Conservation (phyloP, 2,113 vertebrate species). For the Otis tarda region DNA sequence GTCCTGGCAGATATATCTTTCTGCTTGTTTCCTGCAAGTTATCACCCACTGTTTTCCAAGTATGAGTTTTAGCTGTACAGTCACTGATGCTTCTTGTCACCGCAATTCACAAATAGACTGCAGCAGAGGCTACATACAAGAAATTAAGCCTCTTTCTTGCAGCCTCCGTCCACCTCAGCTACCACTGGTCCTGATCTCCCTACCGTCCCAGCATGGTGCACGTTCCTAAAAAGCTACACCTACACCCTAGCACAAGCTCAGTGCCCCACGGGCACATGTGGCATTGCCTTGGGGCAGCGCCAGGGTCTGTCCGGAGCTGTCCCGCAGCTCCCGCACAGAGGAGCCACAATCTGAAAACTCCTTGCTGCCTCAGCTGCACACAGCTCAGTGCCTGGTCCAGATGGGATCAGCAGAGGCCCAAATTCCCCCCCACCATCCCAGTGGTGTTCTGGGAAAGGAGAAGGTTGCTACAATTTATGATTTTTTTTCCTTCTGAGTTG, state of each 20-base stretch:
- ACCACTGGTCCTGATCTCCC: rapidly evolving
- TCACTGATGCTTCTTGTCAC: background rate
- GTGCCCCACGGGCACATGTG: rapidly evolving
- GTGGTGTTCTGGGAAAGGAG: background rate
- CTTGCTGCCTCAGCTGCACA: rapidly evolving
- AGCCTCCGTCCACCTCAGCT: background rate
- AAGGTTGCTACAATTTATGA: background rate
- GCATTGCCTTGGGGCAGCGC: rapidly evolving
- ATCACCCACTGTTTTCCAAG: background rate
- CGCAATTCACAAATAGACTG: background rate
- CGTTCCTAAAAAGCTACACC: rapidly evolving
- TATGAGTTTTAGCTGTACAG: background rate
- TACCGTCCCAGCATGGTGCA: too few species aligned
- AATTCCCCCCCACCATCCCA: background rate
- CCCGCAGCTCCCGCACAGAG: too few species aligned
- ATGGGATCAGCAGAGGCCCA: too few species aligned
- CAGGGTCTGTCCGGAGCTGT: background rate
- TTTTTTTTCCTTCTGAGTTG: background rate
- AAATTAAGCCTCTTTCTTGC: too few species aligned
- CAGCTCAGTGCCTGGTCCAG: rapidly evolving
- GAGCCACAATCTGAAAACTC: rapidly evolving
- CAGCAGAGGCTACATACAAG: background rate
- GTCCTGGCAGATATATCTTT: background rate
- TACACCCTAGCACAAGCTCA: rapidly evolving
- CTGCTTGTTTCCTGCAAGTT: background rate